Conservation (phyloP, 2,797 vertebrate species). For the Astyanax mexicanus region DNA sequence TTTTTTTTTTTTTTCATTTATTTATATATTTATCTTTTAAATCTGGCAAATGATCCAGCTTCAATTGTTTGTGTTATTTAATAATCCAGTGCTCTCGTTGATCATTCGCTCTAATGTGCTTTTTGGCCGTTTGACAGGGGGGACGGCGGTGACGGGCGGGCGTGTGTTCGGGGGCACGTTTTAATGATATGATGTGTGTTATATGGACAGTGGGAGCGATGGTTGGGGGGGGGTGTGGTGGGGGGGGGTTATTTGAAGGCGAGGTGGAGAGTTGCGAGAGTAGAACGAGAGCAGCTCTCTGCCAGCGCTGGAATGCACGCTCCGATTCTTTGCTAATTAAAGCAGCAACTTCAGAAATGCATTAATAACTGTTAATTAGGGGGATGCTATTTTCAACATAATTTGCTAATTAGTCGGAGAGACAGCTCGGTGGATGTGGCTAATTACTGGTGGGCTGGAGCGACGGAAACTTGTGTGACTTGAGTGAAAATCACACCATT, state of each 20-base stretch:
- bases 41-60: conserved; percentile 84
- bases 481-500: conserved; percentile 88
- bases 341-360: conserved; percentile 89
- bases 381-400: conserved; percentile 95
- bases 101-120: conserved; percentile 80
- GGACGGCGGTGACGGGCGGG: conserved; percentile 30
- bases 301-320: conserved; percentile 72
- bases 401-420: conserved; percentile 97
- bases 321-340: conserved; percentile 90
- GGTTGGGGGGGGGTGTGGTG: too few species aligned
- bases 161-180: conserved; percentile 49
- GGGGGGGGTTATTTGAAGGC: too few species aligned
- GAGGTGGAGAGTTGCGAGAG: too few species aligned
- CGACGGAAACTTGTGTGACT: conserved; percentile 91
- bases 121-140: conserved; percentile 59
- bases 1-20: too few species aligned
- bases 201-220: conserved; percentile 42
- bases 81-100: conserved; percentile 85
- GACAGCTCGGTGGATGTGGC: conserved; percentile 86
- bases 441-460: conserved; percentile 90
- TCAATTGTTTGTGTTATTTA: conserved; percentile 83
- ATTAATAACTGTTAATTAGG: conserved; percentile 96
- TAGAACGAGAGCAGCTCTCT: conserved; percentile 25
- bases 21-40: conserved; percentile 73
- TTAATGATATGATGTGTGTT: conserved; percentile 47